These are phyloP conservation scores for Coelinius sp. DNA, from an alignment of 2,888 invertebrate genomes.

Conservation along the genomic window DNA sequence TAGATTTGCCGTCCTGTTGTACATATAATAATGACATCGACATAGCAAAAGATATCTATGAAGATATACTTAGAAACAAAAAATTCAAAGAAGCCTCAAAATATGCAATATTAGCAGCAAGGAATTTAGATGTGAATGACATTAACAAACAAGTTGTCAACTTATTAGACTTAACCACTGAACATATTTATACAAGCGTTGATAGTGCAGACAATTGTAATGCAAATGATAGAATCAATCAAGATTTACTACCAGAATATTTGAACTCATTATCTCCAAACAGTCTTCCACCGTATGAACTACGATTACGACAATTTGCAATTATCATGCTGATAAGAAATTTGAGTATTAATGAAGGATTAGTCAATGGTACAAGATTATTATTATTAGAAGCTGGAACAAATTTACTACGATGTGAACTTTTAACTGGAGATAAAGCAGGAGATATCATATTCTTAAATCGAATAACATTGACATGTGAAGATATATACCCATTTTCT, in stretches of 20 bases:
- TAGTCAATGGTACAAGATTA: slow-evolving; percentile 38
- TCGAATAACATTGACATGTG: no score
- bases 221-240: not conserved
- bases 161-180: slow-evolving; percentile 37
- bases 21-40: not conserved
- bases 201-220: not conserved
- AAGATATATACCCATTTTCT: no score
- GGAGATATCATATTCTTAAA: slow-evolving; percentile 30
- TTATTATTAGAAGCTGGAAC: slow-evolving; percentile 30
- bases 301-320: slow-evolving; percentile 2
- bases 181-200: slow-evolving; percentile 34
- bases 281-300: not conserved
- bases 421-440: slow-evolving; percentile 36
- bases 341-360: not conserved
- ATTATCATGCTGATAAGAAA: not conserved
- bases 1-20: slow-evolving; percentile 24
- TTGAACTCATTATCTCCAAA: slow-evolving; percentile 17
- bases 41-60: not conserved
- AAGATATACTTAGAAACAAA: not conserved
- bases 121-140: slow-evolving; percentile 47
- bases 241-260: not conserved
- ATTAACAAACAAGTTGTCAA: slow-evolving; percentile 44
- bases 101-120: slow-evolving; percentile 46
- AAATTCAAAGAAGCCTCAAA: not conserved
- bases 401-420: slow-evolving; percentile 34